phyloP scores from a whole-genome alignment of 2,113 vertebrate species.

The Nibea coibor region DNA sequence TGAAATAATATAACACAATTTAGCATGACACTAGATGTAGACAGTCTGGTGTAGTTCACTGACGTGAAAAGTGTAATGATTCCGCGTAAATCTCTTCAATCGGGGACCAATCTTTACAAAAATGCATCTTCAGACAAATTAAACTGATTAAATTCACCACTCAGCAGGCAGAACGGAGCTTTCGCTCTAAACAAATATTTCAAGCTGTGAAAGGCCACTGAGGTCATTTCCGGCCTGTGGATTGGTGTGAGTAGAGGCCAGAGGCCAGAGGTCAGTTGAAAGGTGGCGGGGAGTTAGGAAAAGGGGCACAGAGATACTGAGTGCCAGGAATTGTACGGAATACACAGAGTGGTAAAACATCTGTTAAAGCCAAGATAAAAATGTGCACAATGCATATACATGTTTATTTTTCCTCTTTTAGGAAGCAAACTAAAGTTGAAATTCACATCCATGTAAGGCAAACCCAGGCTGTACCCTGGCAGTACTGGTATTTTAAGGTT shows the following conservation, averaged over 20 bases:
- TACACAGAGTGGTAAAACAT: not conserved
- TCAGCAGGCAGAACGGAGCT: not conserved
- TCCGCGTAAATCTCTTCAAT: not conserved
- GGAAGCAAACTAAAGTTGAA: not conserved
- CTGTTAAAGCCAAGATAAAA: not conserved
- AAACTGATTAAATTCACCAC: not conserved
- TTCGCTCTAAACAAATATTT: not conserved
- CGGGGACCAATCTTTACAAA: not conserved
- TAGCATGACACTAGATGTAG: not conserved
- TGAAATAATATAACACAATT: not conserved
- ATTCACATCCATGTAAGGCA: not conserved
- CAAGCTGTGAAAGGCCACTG: not conserved
- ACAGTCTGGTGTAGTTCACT: not conserved
- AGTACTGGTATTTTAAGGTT: not conserved
- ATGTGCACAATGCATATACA: not conserved
- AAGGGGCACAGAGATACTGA: not conserved
- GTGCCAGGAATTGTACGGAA: not conserved
- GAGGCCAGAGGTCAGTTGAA: slow-evolving; percentile 12
- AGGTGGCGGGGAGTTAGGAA: not conserved
- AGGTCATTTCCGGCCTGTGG: not conserved
- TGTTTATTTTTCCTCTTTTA: not conserved
- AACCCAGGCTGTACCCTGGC: not conserved
- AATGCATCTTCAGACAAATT: not conserved
- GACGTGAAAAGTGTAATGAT: not conserved
- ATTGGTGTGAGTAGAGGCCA: not conserved